phyloP scores from a whole-genome alignment of 2,113 vertebrate species.

The Taxidea taxus region DNA sequence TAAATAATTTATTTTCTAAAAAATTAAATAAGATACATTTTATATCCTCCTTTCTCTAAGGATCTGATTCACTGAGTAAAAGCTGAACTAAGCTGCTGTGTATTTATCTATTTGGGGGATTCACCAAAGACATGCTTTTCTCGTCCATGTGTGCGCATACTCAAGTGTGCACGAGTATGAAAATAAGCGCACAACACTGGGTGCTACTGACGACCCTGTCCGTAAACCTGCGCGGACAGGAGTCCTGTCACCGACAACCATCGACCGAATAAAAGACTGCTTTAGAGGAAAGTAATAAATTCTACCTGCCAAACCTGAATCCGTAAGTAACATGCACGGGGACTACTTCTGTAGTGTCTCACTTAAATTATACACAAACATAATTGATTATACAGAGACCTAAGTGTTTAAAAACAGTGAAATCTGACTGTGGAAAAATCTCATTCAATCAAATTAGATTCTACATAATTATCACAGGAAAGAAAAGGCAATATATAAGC shows the following conservation, averaged over 20 bases:
- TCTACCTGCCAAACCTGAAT: neutral
- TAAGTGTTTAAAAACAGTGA: neutral
- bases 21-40: neutral
- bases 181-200: fast-evolving
- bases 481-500: neutral
- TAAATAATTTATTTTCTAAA: neutral
- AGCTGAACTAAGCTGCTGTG: neutral
- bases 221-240: neutral
- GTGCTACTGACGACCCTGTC: no score
- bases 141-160: fast-evolving
- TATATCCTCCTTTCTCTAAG: neutral
- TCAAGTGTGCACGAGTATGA: neutral
- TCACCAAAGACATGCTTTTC: neutral
- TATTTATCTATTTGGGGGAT: neutral
- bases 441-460: neutral
- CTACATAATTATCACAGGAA: neutral
- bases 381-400: neutral
- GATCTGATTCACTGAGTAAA: neutral
- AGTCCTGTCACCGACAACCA: neutral
- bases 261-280: neutral
- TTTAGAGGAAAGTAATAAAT: neutral
- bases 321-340: neutral
- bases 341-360: neutral
- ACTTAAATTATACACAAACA: neutral
- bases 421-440: neutral